Conservation (phyloP, 1,140 invertebrate genomes). For the Grapholita molesta region DNA sequence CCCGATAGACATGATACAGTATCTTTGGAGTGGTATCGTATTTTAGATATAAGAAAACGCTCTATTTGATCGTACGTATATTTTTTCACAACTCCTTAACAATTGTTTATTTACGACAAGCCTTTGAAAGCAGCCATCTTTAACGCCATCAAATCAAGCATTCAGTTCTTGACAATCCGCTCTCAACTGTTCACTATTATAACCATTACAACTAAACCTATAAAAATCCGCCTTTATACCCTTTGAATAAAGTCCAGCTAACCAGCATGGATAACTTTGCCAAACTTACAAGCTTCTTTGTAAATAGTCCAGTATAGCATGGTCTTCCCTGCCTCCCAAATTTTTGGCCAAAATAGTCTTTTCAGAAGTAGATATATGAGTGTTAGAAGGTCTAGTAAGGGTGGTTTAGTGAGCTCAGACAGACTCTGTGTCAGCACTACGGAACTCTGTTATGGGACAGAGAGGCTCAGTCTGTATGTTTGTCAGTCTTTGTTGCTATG, state of each 20-base stretch:
- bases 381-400: slow-evolving; percentile 25
- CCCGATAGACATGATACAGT: no score
- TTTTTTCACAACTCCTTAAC: not conserved
- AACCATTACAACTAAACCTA: slow-evolving; percentile 21
- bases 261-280: slow-evolving; percentile 35
- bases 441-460: slow-evolving; percentile 66
- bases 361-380: slow-evolving; percentile 26
- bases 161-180: slow-evolving; percentile 57
- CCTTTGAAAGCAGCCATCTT: slow-evolving; percentile 32
- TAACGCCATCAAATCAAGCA: slow-evolving; percentile 50
- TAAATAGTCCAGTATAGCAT: slow-evolving; percentile 44
- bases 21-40: no score
- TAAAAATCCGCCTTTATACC: slow-evolving; percentile 38
- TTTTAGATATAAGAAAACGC: no score
- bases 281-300: slow-evolving; percentile 63
- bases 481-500: slow-evolving; percentile 60
- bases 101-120: slow-evolving; percentile 1
- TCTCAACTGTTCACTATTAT: slow-evolving; percentile 49
- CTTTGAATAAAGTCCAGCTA: slow-evolving; percentile 30
- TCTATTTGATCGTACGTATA: no score
- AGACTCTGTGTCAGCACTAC: slow-evolving; percentile 60
- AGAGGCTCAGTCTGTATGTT: slow-evolving; percentile 55
- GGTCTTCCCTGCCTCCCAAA: slow-evolving; percentile 41
- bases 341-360: slow-evolving; percentile 20
- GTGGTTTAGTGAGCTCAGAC: slow-evolving; percentile 56